Evolutionary conservation across 2,888 invertebrate genomes (phyloP).

Genomic region (Adelognathus sp.): DNA sequence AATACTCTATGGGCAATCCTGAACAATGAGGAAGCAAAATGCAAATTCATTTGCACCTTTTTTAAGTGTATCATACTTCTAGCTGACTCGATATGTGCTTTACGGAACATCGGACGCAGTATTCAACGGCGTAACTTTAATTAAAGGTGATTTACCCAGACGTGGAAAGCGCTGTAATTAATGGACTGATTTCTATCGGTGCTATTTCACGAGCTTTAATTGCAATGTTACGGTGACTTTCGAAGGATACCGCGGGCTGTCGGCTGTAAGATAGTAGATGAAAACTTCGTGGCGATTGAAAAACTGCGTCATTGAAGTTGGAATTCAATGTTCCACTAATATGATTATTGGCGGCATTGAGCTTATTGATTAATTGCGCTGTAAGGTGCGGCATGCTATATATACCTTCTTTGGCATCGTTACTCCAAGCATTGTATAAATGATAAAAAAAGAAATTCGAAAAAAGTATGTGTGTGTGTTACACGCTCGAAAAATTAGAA

Average conservation of each 20-base stretch:
- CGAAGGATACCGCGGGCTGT: neutral
- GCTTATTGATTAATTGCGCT: too few relatives aligned
- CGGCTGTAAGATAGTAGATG: neutral
- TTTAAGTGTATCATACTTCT: too few relatives aligned
- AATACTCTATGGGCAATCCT: too few relatives aligned
- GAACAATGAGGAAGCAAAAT: too few relatives aligned
- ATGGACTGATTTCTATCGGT: neutral
- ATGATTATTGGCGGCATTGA: too few relatives aligned
- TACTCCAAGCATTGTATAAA: too few relatives aligned
- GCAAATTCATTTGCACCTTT: too few relatives aligned
- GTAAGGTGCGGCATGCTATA: neutral
- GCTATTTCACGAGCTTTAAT: neutral
- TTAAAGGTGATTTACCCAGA: neutral
- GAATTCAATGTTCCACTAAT: neutral
- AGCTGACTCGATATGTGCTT: neutral
- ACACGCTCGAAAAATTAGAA: too few relatives aligned
- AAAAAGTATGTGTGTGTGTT: too few relatives aligned
- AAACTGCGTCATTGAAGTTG: neutral
- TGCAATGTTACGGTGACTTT: neutral
- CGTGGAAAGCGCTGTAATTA: neutral
- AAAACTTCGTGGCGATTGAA: neutral
- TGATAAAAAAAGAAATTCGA: too few relatives aligned
- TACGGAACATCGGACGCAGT: neutral
- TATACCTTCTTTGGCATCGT: too few relatives aligned
- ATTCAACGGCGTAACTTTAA: slow-evolving; percentile 18